Percentiles rank a stretch among this genome's conserved stretches.
phyloP scores from a whole-genome alignment of 2,113 vertebrate species.

The Falcunculus frontatus region DNA sequence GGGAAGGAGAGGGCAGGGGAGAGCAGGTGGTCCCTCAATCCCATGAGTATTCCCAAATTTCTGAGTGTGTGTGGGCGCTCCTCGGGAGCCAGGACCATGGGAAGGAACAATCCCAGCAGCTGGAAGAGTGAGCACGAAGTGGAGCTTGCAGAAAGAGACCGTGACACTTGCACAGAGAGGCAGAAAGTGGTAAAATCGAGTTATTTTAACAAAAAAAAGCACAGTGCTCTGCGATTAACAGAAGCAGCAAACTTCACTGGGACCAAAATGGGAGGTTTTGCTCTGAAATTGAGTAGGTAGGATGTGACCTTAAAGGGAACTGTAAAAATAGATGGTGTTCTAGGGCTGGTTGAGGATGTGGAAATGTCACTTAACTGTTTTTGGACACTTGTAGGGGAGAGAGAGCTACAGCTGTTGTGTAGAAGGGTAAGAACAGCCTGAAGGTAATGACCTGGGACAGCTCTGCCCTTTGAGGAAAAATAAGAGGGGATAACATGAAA shows the following conservation, averaged over 20 bases:
- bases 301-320: not conserved
- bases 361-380: not conserved
- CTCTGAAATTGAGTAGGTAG: not conserved
- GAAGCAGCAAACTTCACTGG: not conserved
- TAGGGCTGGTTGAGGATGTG: not conserved
- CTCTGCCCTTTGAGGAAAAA: not conserved
- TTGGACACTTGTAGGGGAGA: not conserved
- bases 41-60: not conserved
- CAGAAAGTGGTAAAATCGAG: not conserved
- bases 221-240: not conserved
- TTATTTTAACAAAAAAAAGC: not conserved
- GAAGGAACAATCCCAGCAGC: not conserved
- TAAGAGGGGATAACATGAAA: not conserved
- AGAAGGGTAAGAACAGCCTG: not conserved
- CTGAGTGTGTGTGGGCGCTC: accelerated
- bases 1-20: not conserved
- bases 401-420: accelerated
- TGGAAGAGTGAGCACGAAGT: not conserved
- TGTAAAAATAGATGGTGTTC: not conserved
- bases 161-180: not conserved
- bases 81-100: not conserved
- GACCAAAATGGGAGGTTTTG: not conserved
- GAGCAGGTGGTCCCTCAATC: not conserved
- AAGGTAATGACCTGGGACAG: no score
- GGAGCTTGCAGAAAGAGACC: not conserved